Conservation (phyloP, 2,888 invertebrate genomes). For the Conistra vaccinii region DNA sequence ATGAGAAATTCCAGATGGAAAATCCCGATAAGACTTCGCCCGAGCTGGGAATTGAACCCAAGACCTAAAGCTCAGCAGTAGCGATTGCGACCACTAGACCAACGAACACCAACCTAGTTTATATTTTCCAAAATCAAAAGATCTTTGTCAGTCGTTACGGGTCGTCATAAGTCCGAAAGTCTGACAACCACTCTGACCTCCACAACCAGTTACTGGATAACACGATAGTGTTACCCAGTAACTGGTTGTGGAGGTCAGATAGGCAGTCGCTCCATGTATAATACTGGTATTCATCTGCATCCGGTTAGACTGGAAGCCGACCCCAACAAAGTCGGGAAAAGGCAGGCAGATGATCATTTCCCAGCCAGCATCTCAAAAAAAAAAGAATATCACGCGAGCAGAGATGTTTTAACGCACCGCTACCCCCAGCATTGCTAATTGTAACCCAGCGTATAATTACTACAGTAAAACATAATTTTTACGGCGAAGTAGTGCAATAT, state of each 20-base stretch:
- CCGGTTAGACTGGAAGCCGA: neutral
- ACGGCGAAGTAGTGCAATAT: constrained; percentile 87
- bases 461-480: constrained; percentile 74
- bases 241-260: neutral
- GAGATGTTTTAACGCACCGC: constrained; percentile 64
- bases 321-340: neutral
- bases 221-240: neutral
- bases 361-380: neutral
- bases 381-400: constrained; percentile 15
- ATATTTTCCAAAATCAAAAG: neutral
- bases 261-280: neutral
- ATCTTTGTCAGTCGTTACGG: too few relatives aligned
- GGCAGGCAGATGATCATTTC: neutral
- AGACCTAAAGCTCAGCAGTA: neutral
- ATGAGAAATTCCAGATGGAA: neutral
- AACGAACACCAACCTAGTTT: neutral
- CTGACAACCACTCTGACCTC: neutral
- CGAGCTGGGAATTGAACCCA: neutral
- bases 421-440: constrained; percentile 54
- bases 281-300: neutral
- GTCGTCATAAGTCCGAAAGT: neutral
- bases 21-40: neutral
- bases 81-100: neutral
- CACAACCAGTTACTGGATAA: too few relatives aligned
- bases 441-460: constrained; percentile 64